Base-by-base conservation (phyloP, 2,797 vertebrate genomes). In the Intellagama lesueurii region DNA sequence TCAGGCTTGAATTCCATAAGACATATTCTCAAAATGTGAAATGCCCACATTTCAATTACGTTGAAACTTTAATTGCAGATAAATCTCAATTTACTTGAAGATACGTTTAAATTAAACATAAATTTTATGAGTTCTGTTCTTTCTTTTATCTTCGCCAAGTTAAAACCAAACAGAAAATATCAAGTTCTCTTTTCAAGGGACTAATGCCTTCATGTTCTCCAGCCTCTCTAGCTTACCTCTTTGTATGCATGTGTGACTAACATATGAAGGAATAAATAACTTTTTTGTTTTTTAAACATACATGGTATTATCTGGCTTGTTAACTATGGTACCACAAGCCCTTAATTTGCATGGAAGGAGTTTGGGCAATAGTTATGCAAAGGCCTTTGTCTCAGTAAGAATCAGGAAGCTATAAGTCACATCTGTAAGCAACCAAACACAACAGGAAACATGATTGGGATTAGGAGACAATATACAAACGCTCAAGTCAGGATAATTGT, bases 191-290 rank as follows among this genome's bases (percentile, higher is more conserved):
- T 47, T 40, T 35, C 44, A 14, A 32, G 77, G 22, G 30, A 69
- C 32, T 32, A 28, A n/a, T 52, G 6, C 84, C 90, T 79, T 66
- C 75, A 88, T 73, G 17, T n/a, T 92, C 81, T 80, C 85, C 30
- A 87, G 76, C 1, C 81, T 0, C 81, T 0, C 19, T 2, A n/a
- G 7, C 30, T 72, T 14, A 56, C n/a, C 69, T 14, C 75, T 84
- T n/a, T 90, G 72, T 35, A 22, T 28, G 14, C 86, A 70, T 49
- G 47, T 80, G 44, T 80, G 49, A 40, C n/a, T 70, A 60, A 79
- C 80, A 69, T 80, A 56, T 72, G 66, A 56, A 79, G 1, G 40
- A 14, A 70, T 2, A 24, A 56, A 80, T 72, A 35, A 26, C 60
- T 28, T 70, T 35, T 19, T 4, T 12, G 32, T 56, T 56, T 24